phyloP scores from a whole-genome alignment of 1,140 invertebrate genomes.

The Rhyzopertha dominica region DNA sequence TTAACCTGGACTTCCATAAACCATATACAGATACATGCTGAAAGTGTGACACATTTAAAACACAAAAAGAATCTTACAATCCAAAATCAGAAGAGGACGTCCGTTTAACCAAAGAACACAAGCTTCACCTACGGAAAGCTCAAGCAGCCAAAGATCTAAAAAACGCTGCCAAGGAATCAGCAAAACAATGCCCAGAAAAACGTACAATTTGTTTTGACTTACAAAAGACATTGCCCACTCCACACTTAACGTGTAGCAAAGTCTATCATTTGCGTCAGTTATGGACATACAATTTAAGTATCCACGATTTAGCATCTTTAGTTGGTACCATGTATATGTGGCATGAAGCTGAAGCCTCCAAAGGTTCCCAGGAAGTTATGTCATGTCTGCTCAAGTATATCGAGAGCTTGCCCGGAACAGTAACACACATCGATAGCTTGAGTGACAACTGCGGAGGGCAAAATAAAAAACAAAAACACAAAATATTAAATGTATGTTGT shows the following conservation, averaged over 20 bases:
- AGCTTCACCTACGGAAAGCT: constrained; percentile 9
- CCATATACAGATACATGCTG: constrained; percentile 15
- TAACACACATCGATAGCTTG: too few species aligned
- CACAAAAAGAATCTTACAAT: constrained; percentile 5
- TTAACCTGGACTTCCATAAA: constrained; percentile 12
- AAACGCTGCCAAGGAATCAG: constrained; percentile 1
- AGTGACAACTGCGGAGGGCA: too few species aligned
- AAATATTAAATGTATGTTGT: background rate
- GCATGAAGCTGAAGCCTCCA: constrained; percentile 11
- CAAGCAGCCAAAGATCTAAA: constrained; percentile 2
- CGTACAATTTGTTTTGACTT: constrained; percentile 20
- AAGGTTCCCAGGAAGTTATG: constrained; percentile 9
- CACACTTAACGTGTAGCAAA: constrained; percentile 11
- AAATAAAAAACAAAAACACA: constrained; percentile 3
- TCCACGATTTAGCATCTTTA: constrained; percentile 12
- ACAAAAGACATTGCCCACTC: constrained; percentile 17
- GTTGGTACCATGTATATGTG: constrained; percentile 11
- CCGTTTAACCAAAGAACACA: too few species aligned
- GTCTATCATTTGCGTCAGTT: constrained; percentile 19
- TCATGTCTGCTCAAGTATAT: constrained; percentile 18
- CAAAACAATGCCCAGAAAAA: constrained; percentile 4
- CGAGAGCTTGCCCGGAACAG: constrained; percentile 38
- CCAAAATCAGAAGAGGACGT: too few species aligned
- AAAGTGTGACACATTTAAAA: constrained; percentile 12
- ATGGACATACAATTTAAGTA: constrained; percentile 20